Percentiles rank a stretch among this genome's conserved stretches.
Evolutionary conservation across 2,113 vertebrate species (phyloP).

Genomic region (Rhegmatorhina hoffmannsi): DNA sequence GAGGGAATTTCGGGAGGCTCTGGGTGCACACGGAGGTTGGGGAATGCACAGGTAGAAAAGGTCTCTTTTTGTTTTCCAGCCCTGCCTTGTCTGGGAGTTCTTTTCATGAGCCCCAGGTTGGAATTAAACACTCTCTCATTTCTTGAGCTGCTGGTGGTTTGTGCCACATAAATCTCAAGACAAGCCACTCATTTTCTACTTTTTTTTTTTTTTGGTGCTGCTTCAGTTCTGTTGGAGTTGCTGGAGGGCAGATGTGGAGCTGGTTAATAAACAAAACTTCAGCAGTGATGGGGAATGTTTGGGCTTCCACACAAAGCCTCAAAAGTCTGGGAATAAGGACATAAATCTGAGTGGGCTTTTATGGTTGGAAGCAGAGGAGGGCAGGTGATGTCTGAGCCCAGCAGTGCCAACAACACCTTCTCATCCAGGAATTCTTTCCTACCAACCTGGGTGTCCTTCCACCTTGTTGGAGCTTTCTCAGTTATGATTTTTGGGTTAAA

Average conservation of each 20-base stretch:
- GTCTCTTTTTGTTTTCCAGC: not conserved
- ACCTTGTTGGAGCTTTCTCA: not conserved
- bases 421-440: not conserved
- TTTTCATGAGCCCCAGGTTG: not conserved
- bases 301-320: not conserved
- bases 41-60: constrained; percentile 21
- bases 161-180: constrained; percentile 4
- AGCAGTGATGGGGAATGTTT: not conserved
- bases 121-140: not conserved
- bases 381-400: not conserved
- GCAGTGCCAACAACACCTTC: not conserved
- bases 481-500: not conserved
- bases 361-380: not conserved
- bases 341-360: not conserved
- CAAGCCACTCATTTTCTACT: not conserved
- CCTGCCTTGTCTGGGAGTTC: not conserved
- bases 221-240: not conserved
- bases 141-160: not conserved
- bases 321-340: not conserved
- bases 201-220: not conserved
- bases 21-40: not conserved
- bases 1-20: not conserved
- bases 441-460: not conserved
- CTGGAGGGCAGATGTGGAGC: not conserved
- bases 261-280: not conserved